Base-by-base conservation (phyloP, 2,888 invertebrate species). In the Deilephila elpenor region DNA sequence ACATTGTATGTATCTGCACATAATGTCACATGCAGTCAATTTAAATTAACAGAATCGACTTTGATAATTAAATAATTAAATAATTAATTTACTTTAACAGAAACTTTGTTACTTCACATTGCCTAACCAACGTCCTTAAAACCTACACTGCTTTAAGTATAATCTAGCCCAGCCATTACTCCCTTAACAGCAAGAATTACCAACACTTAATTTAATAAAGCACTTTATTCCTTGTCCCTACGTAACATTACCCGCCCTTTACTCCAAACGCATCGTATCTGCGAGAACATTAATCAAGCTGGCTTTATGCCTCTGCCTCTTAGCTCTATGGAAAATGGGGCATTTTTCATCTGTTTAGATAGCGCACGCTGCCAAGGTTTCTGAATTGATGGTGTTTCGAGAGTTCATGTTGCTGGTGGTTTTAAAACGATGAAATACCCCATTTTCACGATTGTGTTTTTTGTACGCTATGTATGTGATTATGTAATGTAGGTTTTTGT, bases 131-230 rank as follows among this genome's bases (percentile, higher is more conserved):
- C n/a, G n/a, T 19, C 17, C 5, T n/a, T 5, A 56, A 56, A 56
- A 5, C 56, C 56, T n/a, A n/a, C 3, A 17, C 5, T 59, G 6
- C 7, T 32, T 29, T 29, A 29, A 3, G 29, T 11, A 60, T 44
- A 14, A 62, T 25, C 25, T 59, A 59, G 20, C n/a, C 7, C 44
- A 7, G 8, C 11, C 20, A 20, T 4, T 44, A 14, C 11, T 44
- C 37, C 37, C 1, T 64, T 20, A 64, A 44, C n/a, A 5, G 20
- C 37, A 37, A 64, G 29, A 25, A 29, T 60, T 60, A 29, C 8
- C 60, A 34, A 67, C 64, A 64, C 67, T 67, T 25, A 67, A 51
- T 67, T 67, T 67, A 51, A 67, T 67, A 67, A 25, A 51, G 17
- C 67, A 67, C 51, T 67, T 64, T 32, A 61, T 17, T 44, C 37